A percentile compares a stretch with the other conserved stretches of the same genome.
phyloP scores from a whole-genome alignment of 2,797 vertebrate species.

The Vireo griseus region DNA sequence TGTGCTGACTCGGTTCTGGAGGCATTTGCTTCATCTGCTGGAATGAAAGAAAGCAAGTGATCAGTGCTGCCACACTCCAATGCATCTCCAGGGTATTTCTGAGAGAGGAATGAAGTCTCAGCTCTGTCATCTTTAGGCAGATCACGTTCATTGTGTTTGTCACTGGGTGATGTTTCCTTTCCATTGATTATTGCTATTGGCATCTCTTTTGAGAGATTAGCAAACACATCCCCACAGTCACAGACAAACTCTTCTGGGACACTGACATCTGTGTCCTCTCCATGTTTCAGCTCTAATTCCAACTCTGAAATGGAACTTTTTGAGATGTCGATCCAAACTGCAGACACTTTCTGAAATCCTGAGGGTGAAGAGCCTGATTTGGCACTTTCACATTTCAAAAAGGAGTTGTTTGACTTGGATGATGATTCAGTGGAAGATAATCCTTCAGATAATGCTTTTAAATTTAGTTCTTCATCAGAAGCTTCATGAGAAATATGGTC shows the following conservation, averaged over 20 bases:
- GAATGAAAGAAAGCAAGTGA: background rate
- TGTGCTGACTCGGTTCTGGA: background rate
- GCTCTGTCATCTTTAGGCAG: background rate
- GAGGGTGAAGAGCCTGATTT: slow-evolving; percentile 7
- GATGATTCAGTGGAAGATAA: background rate
- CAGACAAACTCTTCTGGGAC: slow-evolving; percentile 8
- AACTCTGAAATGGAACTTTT: slow-evolving; percentile 45
- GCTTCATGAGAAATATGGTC: background rate
- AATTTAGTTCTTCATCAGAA: background rate
- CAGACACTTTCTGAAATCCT: slow-evolving; percentile 68
- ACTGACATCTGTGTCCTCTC: slow-evolving; percentile 30
- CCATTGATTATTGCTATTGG: background rate
- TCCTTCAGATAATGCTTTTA: background rate
- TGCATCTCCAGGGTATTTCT: background rate
- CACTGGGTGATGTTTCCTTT: background rate
- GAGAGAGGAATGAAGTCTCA: background rate
- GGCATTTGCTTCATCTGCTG: background rate
- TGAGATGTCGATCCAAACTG: slow-evolving; percentile 32
- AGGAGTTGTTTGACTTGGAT: background rate
- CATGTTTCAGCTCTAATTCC: background rate
- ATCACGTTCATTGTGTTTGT: background rate
- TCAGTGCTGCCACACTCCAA: background rate
- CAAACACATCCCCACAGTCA: background rate
- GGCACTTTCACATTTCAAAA: background rate
- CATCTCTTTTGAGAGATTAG: background rate